Percentiles rank a stretch among this genome's conserved stretches.
Conservation (phyloP, 1,140 invertebrate species). For the Bombus affinis region DNA sequence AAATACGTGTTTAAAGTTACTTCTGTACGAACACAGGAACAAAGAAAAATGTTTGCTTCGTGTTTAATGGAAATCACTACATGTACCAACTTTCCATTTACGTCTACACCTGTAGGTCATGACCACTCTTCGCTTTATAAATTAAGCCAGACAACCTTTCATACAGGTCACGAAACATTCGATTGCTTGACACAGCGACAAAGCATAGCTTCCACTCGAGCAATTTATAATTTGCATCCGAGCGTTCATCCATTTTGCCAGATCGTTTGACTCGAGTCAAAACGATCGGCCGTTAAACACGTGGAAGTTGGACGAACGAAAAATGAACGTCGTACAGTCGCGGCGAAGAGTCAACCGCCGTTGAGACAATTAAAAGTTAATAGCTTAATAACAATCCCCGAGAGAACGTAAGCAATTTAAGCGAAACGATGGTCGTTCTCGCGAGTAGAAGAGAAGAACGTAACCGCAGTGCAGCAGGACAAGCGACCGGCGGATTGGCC, state of each 20-base stretch:
- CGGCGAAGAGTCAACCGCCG: background rate
- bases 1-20: too few species aligned
- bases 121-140: too few species aligned
- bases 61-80: too few species aligned
- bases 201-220: too few species aligned
- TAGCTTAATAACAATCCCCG: conserved; percentile 34
- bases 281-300: background rate
- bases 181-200: too few species aligned
- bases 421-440: conserved; percentile 23
- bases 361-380: conserved; percentile 42
- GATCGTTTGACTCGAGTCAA: background rate
- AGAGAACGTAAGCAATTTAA: conserved; percentile 35
- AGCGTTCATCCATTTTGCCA: background rate
- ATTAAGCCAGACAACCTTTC: too few species aligned
- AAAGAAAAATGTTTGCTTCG: background rate
- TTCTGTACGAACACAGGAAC: background rate
- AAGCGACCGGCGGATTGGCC: conserved; percentile 16
- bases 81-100: too few species aligned
- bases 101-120: too few species aligned
- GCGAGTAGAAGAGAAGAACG: conserved; percentile 4
- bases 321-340: background rate
- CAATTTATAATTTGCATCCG: background rate
- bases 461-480: background rate
- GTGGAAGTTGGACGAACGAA: background rate
- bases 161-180: too few species aligned